These are phyloP conservation scores for Mellilla xanthometata DNA, from an alignment of 2,888 invertebrate species.

Conservation along the genomic window DNA sequence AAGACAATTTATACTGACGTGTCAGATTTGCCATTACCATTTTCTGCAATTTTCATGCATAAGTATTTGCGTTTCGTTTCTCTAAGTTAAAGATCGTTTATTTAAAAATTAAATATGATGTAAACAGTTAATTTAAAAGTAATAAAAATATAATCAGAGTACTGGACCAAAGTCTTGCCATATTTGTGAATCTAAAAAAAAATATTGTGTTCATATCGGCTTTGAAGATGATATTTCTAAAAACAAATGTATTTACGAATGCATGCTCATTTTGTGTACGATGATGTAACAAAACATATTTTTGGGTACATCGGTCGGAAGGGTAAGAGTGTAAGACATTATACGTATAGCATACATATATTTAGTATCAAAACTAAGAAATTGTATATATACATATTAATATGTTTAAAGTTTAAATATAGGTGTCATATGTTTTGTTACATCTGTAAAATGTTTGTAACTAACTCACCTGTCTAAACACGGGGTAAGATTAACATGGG, in stretches of 20 bases:
- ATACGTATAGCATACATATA: no score
- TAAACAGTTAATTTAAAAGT: no score
- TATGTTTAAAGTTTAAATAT: neutral
- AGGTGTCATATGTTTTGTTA: constrained; percentile 34
- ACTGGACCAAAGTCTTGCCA: constrained; percentile 10
- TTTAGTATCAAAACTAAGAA: no score
- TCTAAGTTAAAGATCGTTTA: no score
- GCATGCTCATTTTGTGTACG: constrained; percentile 37
- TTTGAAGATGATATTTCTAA: constrained; percentile 10
- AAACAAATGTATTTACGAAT: constrained; percentile 20
- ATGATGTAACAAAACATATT: constrained; percentile 40
- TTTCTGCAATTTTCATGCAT: no score
- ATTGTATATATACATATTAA: neutral
- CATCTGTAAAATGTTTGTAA: constrained; percentile 35
- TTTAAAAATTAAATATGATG: no score
- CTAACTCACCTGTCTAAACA: constrained; percentile 39
- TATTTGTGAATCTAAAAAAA: constrained; percentile 31
- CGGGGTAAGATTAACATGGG: constrained; percentile 29
- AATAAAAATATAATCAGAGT: no score
- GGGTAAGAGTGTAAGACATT: constrained; percentile 7
- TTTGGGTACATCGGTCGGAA: constrained; percentile 18
- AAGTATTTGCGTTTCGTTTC: no score
- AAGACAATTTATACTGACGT: no score
- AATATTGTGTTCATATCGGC: constrained; percentile 6
- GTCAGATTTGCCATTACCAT: no score